These are phyloP conservation scores for Bovichtus diacanthus DNA, from an alignment of 2,797 vertebrate species.

Conservation along the genomic window DNA sequence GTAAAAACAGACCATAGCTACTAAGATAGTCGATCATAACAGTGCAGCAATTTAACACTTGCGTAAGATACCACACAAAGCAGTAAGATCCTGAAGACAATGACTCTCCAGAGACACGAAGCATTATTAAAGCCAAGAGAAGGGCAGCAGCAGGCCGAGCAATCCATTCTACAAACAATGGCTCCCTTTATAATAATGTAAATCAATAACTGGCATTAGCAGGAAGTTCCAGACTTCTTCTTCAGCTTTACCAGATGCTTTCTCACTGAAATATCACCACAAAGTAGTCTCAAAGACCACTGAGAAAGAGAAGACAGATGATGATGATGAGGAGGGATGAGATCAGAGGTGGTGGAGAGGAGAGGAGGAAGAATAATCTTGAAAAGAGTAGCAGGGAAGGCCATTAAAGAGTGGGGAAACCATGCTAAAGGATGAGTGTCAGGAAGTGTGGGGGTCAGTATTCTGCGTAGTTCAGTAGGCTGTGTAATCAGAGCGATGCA, in stretches of 20 bases:
- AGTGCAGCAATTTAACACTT: constrained; percentile 46
- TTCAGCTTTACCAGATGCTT: constrained; percentile 80
- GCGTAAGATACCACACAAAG: constrained; percentile 42
- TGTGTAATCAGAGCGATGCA: constrained; percentile 49
- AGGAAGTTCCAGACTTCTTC: constrained; percentile 50
- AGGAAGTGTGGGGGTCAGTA: constrained; percentile 23
- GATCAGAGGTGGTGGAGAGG: constrained; percentile 43
- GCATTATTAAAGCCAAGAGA: constrained; percentile 46
- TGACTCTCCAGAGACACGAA: constrained; percentile 52
- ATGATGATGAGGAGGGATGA: constrained; percentile 53
- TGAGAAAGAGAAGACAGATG: constrained; percentile 39
- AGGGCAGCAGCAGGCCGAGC: constrained; percentile 51
- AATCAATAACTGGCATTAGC: constrained; percentile 78
- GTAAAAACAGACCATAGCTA: constrained; percentile 52
- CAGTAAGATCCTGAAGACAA: constrained; percentile 44
- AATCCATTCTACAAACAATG: constrained; percentile 77
- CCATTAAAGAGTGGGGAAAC: constrained; percentile 39
- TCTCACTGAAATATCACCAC: constrained; percentile 65
- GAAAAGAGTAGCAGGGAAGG: constrained; percentile 29
- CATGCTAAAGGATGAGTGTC: constrained; percentile 31
- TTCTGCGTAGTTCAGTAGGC: constrained; percentile 28
- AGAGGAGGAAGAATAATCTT: constrained; percentile 16
- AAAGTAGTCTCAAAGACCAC: constrained; percentile 49
- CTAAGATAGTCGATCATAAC: constrained; percentile 29
- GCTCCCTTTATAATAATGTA: constrained; percentile 78